Evolutionary conservation across 2,888 invertebrate species (phyloP), one percentile per base, ranked within the genome.

Genomic region (Diadegma fenestrale): DNA sequence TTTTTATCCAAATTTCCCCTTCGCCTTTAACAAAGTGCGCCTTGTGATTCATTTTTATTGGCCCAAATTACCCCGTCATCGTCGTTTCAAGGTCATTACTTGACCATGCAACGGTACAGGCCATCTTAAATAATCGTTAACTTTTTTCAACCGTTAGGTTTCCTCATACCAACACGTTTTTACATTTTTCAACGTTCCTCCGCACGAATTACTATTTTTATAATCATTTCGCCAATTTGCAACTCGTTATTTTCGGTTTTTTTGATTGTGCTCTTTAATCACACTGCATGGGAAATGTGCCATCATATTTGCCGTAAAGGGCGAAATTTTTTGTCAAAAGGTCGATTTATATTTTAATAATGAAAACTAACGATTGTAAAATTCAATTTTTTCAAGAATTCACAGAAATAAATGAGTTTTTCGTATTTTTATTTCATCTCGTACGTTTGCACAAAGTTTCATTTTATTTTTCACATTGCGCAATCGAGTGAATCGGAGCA

Each of bases 51-150:
- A 51, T 51, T 22, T 26, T 58, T 26, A 26, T 22, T 26, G 22
- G 22, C 7, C 26, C 22, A 58, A 58, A 58, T 26, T 26, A 0
- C 10, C 26, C 17, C 58, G 26, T 26, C 3, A 2, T 30, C n/a
- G 1, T 51, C 51, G 19, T 33, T 30, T 45, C 68, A 43, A 68
- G 43, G 68, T 26, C 68, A 26, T 68, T 43, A 43, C 68, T 45
- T 45, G 26, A 68, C 17, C 26, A 68, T 26, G n/a, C 26, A 26
- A 68, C 68, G 68, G 45, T 66, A 66, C 12, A 66, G 19, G 66
- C 26, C n/a, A 26, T 22, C 10, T 68, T 43, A 68, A 68, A 68
- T 43, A 43, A 68, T 19, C 37, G 43, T 68, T 41, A 7, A 68
- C 12, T 43, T 68, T 68, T 8, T 30, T 30, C 8, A 41, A 66